Conservation (phyloP, 1,140 invertebrate genomes). For the Polyergus mexicanus region DNA sequence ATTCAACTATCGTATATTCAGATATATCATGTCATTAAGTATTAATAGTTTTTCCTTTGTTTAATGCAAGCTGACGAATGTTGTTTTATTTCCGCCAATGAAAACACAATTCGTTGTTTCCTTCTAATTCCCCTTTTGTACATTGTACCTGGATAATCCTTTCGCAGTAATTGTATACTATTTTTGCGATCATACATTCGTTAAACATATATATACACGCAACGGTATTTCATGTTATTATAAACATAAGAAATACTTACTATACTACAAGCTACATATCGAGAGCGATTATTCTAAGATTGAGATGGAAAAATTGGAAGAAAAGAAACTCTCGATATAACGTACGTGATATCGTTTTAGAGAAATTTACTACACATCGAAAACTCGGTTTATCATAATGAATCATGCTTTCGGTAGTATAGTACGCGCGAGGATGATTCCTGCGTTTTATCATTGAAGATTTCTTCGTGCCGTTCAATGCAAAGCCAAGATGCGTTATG, state of each 20-base stretch:
- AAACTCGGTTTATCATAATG: conserved; percentile 31
- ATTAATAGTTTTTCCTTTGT: conserved; percentile 39
- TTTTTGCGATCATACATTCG: conserved; percentile 14
- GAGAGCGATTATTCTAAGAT: conserved; percentile 25
- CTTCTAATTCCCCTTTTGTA: conserved; percentile 61
- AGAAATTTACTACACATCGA: conserved; percentile 40
- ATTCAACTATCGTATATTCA: conserved; percentile 53
- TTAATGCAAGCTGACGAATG: conserved; percentile 20
- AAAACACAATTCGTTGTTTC: conserved; percentile 33
- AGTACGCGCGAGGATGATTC: not conserved
- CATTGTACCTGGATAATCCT: conserved; percentile 68
- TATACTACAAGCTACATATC: conserved; percentile 26
- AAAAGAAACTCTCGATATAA: conserved; percentile 28
- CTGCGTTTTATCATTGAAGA: conserved; percentile 30
- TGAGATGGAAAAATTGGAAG: not conserved
- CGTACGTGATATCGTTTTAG: conserved; percentile 38
- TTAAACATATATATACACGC: conserved; percentile 23
- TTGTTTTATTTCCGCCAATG: not conserved
- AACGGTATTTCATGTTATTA: conserved; percentile 31
- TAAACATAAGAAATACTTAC: not conserved
- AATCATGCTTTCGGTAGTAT: conserved; percentile 19
- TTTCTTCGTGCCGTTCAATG: conserved; percentile 8
- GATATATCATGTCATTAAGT: conserved; percentile 52
- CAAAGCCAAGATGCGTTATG: conserved; percentile 41
- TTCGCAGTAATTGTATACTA: conserved; percentile 42